These are phyloP conservation scores for Physella acuta DNA, from an alignment of 1,140 invertebrate species.

Conservation along the genomic window DNA sequence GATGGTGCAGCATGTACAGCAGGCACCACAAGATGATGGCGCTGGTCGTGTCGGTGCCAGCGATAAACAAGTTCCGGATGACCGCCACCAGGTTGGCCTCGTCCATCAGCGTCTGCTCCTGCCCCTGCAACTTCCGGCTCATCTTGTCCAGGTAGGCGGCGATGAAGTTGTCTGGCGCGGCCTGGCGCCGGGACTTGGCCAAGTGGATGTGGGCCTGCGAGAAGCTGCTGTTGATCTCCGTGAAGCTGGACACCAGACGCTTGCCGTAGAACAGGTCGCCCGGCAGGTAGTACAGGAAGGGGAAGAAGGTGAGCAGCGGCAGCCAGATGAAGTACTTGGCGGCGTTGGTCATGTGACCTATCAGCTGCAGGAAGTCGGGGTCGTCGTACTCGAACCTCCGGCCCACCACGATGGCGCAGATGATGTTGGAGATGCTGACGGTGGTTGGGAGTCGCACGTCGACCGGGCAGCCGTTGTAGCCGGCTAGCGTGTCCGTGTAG, in stretches of 20 bases:
- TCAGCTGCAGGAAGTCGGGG: not conserved
- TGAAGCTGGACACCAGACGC: not conserved
- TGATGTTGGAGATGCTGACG: constrained; percentile 1
- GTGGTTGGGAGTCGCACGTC: not conserved
- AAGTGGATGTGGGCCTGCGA: not conserved
- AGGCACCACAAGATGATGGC: constrained; percentile 68
- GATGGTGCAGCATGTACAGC: constrained; percentile 76
- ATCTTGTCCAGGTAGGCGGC: not conserved
- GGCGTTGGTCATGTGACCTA: not conserved
- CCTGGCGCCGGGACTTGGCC: not conserved
- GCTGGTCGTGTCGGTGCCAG: constrained; percentile 36
- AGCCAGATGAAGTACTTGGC: not conserved
- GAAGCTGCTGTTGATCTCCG: not conserved
- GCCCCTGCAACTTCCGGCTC: not conserved
- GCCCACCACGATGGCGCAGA: constrained; percentile 1
- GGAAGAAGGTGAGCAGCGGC: not conserved
- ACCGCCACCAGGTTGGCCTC: not conserved
- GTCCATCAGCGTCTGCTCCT: not conserved
- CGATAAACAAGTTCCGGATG: constrained; percentile 28
- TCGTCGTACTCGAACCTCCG: not conserved
- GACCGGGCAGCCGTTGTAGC: not conserved
- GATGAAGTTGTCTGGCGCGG: not conserved
- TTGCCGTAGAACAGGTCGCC: not conserved
- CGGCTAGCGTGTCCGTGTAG: not conserved
- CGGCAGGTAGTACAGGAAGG: not conserved